Evolutionary conservation across 2,113 vertebrate genomes (phyloP), one percentile per base, ranked within the genome.

Genomic region (Alexandromys fortis): DNA sequence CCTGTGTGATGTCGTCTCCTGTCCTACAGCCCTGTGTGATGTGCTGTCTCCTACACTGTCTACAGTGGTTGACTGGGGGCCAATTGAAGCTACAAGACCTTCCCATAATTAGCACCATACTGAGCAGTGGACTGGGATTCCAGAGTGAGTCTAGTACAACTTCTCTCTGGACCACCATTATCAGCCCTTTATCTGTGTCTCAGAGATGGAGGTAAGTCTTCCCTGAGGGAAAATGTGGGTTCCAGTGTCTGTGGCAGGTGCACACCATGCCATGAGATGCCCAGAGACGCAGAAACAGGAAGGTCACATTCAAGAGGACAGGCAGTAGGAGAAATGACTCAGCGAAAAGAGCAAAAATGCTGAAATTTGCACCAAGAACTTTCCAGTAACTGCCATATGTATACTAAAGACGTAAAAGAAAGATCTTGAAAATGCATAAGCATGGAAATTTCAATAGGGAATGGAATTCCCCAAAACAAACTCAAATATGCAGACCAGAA

Each of bases 371-470:
- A 58, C 52, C 7, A 42, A 70, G 14, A 33, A 86, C 58, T 92
- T 90, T 86, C 22, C 58, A 61, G 67, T 24, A 81, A 21, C 13
- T 83, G 68, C 70, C 28, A 68, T 73, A 72, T 94, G 61, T 72
- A 87, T 63, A 30, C 55, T 55, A n/a, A 72, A 55, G 52, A 90
- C 61, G 63, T 82, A 7, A 65, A 30, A 76, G 19, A 30, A 91
- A 33, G 2, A 72, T 11, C 38, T 4, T 49, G 65, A 88, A 77
- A 38, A 26, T 61, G 35, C 10, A 82, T 61, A 9, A 68, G 79
- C 76, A 70, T 68, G 35, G 47, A 52, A 85, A 95, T 76, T 95
- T 92, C 61, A 97, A 75, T 10, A 55, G 55, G 86, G 81, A 92
- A 63, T 47, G n/a, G 49, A 58, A 72, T 65, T 16, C 45, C 75